These are phyloP conservation scores for Narcine bancroftii DNA, from an alignment of 2,113 vertebrate species.

Conservation along the genomic window DNA sequence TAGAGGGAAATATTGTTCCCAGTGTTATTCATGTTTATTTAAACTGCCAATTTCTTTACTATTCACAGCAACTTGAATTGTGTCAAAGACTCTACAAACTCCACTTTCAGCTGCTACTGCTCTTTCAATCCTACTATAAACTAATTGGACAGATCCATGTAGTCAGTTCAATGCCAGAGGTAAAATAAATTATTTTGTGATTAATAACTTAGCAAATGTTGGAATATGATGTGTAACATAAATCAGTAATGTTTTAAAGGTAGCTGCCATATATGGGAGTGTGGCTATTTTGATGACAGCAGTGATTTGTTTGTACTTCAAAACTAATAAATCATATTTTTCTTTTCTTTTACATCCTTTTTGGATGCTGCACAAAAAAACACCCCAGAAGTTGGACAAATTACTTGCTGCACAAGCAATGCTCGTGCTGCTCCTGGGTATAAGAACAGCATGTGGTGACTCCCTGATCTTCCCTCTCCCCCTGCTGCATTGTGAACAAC, in stretches of 20 bases:
- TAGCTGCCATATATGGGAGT: neutral
- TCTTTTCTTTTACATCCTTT: neutral
- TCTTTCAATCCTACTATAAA: constrained; percentile 98
- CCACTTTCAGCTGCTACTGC: constrained; percentile 93
- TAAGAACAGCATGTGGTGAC: neutral
- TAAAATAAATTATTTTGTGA: constrained; percentile 46
- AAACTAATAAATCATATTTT: neutral
- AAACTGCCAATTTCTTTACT: constrained; percentile 41
- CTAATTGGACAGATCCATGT: constrained; percentile 93
- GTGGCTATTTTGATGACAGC: neutral
- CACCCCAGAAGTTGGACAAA: neutral
- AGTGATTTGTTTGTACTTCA: neutral
- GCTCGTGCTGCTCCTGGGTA: neutral
- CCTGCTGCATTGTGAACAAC: neutral
- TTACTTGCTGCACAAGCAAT: neutral
- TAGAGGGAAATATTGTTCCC: neutral
- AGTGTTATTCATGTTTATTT: constrained; percentile 32
- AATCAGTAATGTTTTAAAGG: neutral
- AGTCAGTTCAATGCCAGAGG: constrained; percentile 92
- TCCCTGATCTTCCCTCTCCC: neutral
- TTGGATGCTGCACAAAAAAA: neutral
- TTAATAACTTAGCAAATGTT: neutral
- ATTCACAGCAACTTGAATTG: constrained; percentile 84
- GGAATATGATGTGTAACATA: neutral
- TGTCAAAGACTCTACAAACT: constrained; percentile 96